A percentile compares a stretch with the other conserved stretches of the same genome.
Conservation (phyloP, 2,888 invertebrate species). For the Lepidonotus clava region DNA sequence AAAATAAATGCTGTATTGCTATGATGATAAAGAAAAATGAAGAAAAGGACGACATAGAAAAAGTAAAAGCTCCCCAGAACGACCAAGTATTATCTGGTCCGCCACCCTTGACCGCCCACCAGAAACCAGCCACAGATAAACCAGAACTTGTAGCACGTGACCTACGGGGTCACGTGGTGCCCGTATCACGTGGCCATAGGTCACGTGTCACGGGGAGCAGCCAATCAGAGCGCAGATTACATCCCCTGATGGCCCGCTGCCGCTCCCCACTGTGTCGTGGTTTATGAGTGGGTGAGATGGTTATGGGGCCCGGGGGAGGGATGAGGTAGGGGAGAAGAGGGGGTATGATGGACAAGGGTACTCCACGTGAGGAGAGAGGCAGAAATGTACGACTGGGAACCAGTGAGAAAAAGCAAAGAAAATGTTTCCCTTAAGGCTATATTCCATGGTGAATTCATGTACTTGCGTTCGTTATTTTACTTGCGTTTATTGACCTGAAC, state of each 20-base stretch:
- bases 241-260: background rate
- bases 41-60: no score
- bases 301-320: background rate
- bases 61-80: no score
- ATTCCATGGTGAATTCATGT: no score
- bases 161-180: background rate
- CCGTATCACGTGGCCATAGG: background rate
- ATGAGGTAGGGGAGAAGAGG: background rate
- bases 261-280: background rate
- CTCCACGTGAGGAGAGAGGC: background rate
- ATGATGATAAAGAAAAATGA: no score
- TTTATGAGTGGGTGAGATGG: no score
- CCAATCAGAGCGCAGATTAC: conserved; percentile 13
- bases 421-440: no score
- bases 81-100: no score
- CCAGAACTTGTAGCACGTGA: background rate
- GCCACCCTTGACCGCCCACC: no score
- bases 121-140: background rate
- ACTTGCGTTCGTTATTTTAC: no score
- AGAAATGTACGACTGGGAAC: background rate
- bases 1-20: no score
- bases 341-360: background rate
- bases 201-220: background rate
- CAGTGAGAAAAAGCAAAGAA: background rate
- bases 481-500: no score